phyloP scores from a whole-genome alignment of 2,113 vertebrate species.

The Cavia aperea region DNA sequence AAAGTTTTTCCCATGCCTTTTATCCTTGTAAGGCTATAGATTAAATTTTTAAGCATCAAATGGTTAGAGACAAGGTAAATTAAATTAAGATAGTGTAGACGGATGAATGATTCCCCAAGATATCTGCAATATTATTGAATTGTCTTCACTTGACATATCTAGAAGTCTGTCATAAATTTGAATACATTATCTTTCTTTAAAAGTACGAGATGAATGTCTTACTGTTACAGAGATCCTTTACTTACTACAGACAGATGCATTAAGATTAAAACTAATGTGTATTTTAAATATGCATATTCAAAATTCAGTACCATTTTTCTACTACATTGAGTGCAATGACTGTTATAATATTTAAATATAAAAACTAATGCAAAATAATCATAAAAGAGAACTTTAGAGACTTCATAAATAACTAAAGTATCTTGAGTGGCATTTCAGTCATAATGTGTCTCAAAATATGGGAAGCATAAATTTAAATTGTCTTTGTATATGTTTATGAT shows the following conservation, averaged over 20 bases:
- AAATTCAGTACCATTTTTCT: constrained; percentile 3
- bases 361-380: neutral
- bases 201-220: neutral
- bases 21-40: neutral
- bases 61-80: neutral
- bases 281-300: neutral
- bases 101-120: neutral
- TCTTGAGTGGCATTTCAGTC: neutral
- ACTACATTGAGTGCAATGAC: neutral
- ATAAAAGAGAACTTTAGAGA: neutral
- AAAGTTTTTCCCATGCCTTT: neutral
- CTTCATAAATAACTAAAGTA: neutral
- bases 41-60: neutral
- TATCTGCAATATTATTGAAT: neutral
- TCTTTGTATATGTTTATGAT: neutral
- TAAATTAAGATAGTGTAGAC: neutral
- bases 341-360: neutral
- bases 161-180: neutral
- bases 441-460: neutral
- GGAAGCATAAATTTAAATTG: neutral
- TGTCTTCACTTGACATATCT: neutral
- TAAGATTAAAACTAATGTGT: constrained; percentile 7
- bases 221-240: neutral
- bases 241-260: neutral
- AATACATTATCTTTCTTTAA: neutral